Evolutionary conservation across 2,888 invertebrate species (phyloP).

Genomic region (Conomelus anceps): DNA sequence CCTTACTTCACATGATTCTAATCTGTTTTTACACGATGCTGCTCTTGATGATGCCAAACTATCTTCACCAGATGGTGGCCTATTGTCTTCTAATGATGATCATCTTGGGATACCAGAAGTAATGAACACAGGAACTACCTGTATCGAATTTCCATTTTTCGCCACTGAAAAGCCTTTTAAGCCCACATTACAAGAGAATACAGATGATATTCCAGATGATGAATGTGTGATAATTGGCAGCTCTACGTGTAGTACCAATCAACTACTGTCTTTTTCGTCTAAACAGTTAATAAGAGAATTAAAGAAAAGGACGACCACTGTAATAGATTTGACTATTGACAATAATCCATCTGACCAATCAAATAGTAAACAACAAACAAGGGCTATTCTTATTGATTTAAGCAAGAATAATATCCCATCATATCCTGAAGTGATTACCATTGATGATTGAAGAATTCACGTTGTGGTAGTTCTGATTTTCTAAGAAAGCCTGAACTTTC

Average conservation of each 20-base stretch:
- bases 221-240: neutral
- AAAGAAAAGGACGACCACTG: neutral
- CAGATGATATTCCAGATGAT: neutral
- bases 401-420: neutral
- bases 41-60: neutral
- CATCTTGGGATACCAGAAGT: neutral
- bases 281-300: neutral
- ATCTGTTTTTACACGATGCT: neutral
- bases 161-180: no score
- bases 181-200: neutral
- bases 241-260: neutral
- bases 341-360: neutral
- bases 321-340: neutral
- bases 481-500: neutral
- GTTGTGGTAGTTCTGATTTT: neutral
- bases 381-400: neutral
- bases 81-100: neutral
- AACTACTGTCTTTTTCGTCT: neutral
- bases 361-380: neutral
- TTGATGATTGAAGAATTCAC: neutral
- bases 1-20: neutral
- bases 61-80: neutral
- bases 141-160: neutral
- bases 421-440: neutral
- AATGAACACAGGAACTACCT: neutral